phyloP scores from a whole-genome alignment of 2,888 invertebrate species.

The Allygus modestus region DNA sequence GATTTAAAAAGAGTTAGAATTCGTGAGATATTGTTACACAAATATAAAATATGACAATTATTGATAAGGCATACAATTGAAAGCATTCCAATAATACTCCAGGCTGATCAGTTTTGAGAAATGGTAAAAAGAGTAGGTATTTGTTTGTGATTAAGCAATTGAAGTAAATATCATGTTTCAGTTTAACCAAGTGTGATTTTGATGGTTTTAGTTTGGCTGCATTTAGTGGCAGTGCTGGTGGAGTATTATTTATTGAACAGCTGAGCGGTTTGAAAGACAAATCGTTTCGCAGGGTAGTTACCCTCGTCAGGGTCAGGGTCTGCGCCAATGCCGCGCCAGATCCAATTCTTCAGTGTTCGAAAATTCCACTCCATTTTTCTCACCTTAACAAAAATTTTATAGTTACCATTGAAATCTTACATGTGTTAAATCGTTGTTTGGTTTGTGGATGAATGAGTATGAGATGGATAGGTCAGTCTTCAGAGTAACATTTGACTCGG shows the following conservation, averaged over 20 bases:
- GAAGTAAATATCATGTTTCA: not conserved
- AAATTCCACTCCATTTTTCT: slow-evolving; percentile 56
- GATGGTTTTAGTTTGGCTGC: not conserved
- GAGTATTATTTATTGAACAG: slow-evolving; percentile 51
- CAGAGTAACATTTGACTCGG: too few species aligned
- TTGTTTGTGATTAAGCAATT: not conserved
- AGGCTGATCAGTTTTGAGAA: not conserved
- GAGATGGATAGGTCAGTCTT: too few species aligned
- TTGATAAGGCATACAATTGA: slow-evolving; percentile 22
- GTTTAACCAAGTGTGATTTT: not conserved
- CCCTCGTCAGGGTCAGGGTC: slow-evolving; percentile 24
- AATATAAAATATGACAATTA: not conserved
- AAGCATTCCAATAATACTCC: slow-evolving; percentile 18
- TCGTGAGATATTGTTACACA: not conserved
- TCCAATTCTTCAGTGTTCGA: slow-evolving; percentile 56
- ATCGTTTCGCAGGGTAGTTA: slow-evolving; percentile 37
- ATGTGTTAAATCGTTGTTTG: not conserved
- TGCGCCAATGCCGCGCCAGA: slow-evolving; percentile 39
- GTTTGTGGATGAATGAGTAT: not conserved
- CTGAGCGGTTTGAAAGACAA: slow-evolving; percentile 13
- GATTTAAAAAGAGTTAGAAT: too few species aligned
- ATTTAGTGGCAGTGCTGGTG: slow-evolving; percentile 1
- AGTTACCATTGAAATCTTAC: slow-evolving; percentile 5
- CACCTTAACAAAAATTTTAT: slow-evolving; percentile 51
- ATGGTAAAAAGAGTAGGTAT: not conserved